Conservation (phyloP, 2,113 vertebrate species). For the Lepus timidus region DNA sequence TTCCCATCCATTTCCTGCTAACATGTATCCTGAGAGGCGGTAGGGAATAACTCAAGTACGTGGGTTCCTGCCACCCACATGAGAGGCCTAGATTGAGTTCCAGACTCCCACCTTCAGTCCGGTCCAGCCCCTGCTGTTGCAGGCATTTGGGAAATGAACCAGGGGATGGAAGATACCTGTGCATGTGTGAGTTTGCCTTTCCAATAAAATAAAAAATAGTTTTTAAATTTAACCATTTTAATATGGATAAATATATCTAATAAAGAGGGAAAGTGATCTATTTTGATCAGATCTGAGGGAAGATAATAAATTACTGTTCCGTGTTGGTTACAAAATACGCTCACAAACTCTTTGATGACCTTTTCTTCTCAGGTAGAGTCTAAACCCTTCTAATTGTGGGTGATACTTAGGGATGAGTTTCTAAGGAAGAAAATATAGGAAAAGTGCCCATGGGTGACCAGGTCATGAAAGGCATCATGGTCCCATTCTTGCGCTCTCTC, state of each 20-base stretch:
- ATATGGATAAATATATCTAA: constrained; percentile 19
- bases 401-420: not conserved
- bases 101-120: no score
- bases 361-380: not conserved
- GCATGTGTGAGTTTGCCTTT: no score
- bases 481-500: not conserved
- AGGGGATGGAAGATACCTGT: no score
- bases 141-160: no score
- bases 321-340: not conserved
- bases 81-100: no score
- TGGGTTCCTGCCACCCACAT: no score
- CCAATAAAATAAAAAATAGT: no score
- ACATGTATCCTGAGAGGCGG: no score
- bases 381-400: not conserved
- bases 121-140: no score
- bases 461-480: not conserved
- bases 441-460: not conserved
- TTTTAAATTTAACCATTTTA: not conserved
- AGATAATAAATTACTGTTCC: constrained; percentile 17
- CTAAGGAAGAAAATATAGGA: not conserved
- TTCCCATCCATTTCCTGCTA: no score
- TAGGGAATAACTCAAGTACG: no score
- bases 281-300: not conserved
- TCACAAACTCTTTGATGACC: not conserved
- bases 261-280: not conserved